Evolutionary conservation across 1,140 invertebrate genomes (phyloP).

Genomic region (Hermetia illucens): DNA sequence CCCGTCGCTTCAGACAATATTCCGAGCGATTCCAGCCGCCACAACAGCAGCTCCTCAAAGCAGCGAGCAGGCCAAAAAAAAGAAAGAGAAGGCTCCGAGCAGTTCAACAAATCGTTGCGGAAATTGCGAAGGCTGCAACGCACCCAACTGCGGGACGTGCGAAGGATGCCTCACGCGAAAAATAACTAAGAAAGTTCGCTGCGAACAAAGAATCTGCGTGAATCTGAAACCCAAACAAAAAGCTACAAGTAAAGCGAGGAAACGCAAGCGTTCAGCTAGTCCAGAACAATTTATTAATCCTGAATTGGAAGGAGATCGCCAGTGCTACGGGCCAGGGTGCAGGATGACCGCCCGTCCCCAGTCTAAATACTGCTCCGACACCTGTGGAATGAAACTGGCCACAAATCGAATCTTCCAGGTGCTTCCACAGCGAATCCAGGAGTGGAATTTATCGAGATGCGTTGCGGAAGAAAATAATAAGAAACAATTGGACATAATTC

Average conservation of each 20-base stretch:
- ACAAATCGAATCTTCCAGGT: constrained; percentile 74
- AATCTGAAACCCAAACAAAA: constrained; percentile 2
- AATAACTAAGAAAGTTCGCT: constrained; percentile 60
- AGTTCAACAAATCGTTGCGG: constrained; percentile 52
- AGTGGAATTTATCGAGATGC: constrained; percentile 84
- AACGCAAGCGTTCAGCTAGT: constrained; percentile 34
- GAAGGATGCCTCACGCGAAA: constrained; percentile 61
- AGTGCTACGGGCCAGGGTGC: constrained; percentile 89
- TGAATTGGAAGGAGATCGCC: constrained; percentile 37
- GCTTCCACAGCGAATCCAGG: constrained; percentile 82
- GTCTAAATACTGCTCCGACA: constrained; percentile 92
- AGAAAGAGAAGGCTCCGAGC: constrained; percentile 30
- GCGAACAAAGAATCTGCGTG: constrained; percentile 38
- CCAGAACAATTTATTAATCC: constrained; percentile 37
- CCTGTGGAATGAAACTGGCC: constrained; percentile 85
- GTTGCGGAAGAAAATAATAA: constrained; percentile 78
- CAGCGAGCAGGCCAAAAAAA: constrained; percentile 22
- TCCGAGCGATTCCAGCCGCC: constrained; percentile 29
- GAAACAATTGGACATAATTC: constrained; percentile 65
- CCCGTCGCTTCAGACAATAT: constrained; percentile 63
- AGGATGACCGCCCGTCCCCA: constrained; percentile 55
- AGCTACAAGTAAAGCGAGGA: constrained; percentile 19
- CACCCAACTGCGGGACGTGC: constrained; percentile 67
- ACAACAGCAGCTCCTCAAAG: constrained; percentile 22
- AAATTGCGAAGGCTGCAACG: constrained; percentile 66